These are phyloP conservation scores for Amaurobius ferox DNA, from an alignment of 2,888 invertebrate species.

Conservation along the genomic window DNA sequence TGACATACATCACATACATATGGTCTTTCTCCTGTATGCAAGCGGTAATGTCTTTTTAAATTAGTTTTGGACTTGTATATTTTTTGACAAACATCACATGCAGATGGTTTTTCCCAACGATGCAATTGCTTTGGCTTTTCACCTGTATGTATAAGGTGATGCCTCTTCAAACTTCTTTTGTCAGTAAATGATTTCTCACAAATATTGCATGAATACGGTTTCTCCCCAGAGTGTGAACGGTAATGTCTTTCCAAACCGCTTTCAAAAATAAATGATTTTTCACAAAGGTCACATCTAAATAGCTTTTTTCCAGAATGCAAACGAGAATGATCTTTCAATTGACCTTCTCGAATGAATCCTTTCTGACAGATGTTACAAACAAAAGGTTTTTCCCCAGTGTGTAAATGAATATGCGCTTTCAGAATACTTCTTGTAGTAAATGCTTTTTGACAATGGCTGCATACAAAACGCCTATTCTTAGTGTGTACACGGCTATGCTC, in stretches of 20 bases:
- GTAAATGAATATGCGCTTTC: neutral
- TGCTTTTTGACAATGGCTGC: neutral
- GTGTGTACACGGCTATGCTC: neutral
- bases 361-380: neutral
- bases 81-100: neutral
- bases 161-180: neutral
- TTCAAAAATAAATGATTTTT: neutral
- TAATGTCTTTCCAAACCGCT: neutral
- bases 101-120: neutral
- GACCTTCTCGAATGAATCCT: neutral
- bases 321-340: neutral
- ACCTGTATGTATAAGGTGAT: neutral
- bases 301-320: neutral
- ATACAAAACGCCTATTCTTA: neutral
- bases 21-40: neutral
- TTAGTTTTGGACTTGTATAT: neutral
- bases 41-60: neutral
- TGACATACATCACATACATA: neutral
- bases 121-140: neutral
- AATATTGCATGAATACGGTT: neutral
- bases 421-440: neutral
- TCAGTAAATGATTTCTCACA: neutral
- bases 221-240: neutral
- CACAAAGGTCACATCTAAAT: neutral
- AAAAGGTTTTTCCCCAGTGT: neutral